phyloP scores from a whole-genome alignment of 2,888 invertebrate species.

The Neoitamus cyanurus region DNA sequence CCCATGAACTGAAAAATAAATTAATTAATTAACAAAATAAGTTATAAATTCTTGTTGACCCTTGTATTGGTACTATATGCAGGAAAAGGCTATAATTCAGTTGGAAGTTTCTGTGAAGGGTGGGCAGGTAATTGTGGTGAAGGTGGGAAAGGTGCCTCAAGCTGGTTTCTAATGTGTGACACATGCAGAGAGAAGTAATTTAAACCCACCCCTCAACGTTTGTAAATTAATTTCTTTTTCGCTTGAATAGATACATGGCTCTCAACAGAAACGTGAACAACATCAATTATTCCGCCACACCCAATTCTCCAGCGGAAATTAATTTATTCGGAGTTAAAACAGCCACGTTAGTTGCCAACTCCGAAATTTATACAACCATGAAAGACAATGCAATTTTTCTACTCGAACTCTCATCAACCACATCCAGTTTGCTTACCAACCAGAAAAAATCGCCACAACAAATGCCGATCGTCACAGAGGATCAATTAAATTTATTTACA shows the following conservation, averaged over 20 bases:
- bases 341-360: conserved; percentile 63
- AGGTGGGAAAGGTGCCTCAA: conserved; percentile 80
- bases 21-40: neutral
- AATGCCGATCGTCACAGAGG: conserved; percentile 65
- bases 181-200: conserved; percentile 84
- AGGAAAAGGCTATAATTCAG: conserved; percentile 88
- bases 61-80: too few relatives aligned
- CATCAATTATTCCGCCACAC: conserved; percentile 62
- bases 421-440: conserved; percentile 54
- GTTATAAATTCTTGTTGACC: neutral
- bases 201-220: conserved; percentile 53
- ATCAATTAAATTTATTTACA: conserved; percentile 61
- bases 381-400: conserved; percentile 95
- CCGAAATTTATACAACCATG: conserved; percentile 73
- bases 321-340: conserved; percentile 65
- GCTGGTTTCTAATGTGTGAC: conserved; percentile 95
- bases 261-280: conserved; percentile 63
- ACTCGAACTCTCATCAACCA: conserved; percentile 85
- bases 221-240: neutral
- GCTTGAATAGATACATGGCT: conserved; percentile 59
- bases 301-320: conserved; percentile 64
- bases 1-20: too few relatives aligned
- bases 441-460: conserved; percentile 63
- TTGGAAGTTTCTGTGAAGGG: conserved; percentile 86
- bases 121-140: conserved; percentile 92